Evolutionary conservation across 2,888 invertebrate genomes (phyloP).

Genomic region (Oscheius sp.): DNA sequence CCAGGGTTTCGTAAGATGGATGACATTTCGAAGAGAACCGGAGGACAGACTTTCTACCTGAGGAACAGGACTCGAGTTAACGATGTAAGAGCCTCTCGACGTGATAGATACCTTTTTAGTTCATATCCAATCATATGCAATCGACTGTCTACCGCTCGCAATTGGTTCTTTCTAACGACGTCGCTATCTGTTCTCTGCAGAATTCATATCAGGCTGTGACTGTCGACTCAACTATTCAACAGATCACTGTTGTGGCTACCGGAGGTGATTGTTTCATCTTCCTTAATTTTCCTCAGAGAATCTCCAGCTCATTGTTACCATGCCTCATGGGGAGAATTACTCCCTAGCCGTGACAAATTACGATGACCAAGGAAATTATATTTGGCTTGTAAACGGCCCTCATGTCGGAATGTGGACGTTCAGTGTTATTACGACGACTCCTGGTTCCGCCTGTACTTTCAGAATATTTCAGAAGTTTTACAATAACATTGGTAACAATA

Average conservation of each 20-base stretch:
- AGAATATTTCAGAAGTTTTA: slow-evolving; percentile 52
- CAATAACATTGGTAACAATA: slow-evolving; percentile 34
- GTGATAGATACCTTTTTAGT: slow-evolving; percentile 33
- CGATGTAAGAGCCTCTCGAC: not conserved
- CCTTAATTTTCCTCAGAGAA: not conserved
- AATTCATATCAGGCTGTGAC: slow-evolving; percentile 42
- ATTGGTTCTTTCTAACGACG: slow-evolving; percentile 48
- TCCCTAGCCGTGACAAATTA: not conserved
- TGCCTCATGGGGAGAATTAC: slow-evolving; percentile 31
- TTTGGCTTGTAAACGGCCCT: slow-evolving; percentile 41
- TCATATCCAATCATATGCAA: slow-evolving; percentile 31
- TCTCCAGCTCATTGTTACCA: slow-evolving; percentile 32
- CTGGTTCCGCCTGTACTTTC: slow-evolving; percentile 41
- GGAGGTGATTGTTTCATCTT: slow-evolving; percentile 36
- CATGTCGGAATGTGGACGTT: slow-evolving; percentile 53
- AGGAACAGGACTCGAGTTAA: slow-evolving; percentile 13
- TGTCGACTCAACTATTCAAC: slow-evolving; percentile 41
- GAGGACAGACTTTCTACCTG: slow-evolving; percentile 26
- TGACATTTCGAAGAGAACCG: slow-evolving; percentile 41
- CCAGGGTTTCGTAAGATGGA: slow-evolving; percentile 44
- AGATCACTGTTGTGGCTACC: slow-evolving; percentile 46
- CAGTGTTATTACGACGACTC: slow-evolving; percentile 32
- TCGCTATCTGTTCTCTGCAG: slow-evolving; percentile 40
- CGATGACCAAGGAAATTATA: slow-evolving; percentile 39
- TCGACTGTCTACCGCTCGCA: slow-evolving; percentile 54